Percentiles rank a stretch among this genome's conserved stretches.
Evolutionary conservation across 1,140 invertebrate species (phyloP).

Genomic region (Pinna nobilis): DNA sequence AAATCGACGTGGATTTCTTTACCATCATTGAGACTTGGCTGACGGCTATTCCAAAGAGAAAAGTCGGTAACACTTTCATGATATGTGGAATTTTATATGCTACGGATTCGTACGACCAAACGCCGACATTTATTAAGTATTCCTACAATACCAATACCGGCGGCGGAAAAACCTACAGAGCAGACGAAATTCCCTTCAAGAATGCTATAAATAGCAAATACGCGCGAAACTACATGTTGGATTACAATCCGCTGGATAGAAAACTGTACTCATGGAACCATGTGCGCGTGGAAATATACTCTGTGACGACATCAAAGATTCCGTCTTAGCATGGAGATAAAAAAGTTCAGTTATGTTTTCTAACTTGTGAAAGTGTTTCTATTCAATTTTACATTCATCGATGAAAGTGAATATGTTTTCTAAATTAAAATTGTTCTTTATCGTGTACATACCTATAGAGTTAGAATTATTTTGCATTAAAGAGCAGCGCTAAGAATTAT

Average conservation of each 20-base stretch:
- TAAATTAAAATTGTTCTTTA: too few relatives aligned
- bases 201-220: slow-evolving; percentile 50
- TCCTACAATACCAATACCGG: slow-evolving; percentile 61
- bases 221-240: slow-evolving; percentile 58
- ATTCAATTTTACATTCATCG: too few relatives aligned
- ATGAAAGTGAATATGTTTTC: too few relatives aligned
- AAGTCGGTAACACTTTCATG: slow-evolving; percentile 66
- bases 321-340: too few relatives aligned
- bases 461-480: too few relatives aligned
- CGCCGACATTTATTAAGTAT: slow-evolving; percentile 63
- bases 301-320: slow-evolving; percentile 11
- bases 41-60: slow-evolving; percentile 59
- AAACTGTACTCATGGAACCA: slow-evolving; percentile 66
- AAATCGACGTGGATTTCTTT: slow-evolving; percentile 57
- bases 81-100: slow-evolving; percentile 68
- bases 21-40: slow-evolving; percentile 60
- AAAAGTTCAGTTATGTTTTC: too few relatives aligned
- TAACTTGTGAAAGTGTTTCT: too few relatives aligned
- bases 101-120: slow-evolving; percentile 57
- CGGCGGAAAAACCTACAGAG: slow-evolving; percentile 47
- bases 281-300: slow-evolving; percentile 57
- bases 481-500: too few relatives aligned
- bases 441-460: too few relatives aligned
- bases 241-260: slow-evolving; percentile 59
- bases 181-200: slow-evolving; percentile 48